Percentiles rank a stretch among this genome's conserved stretches.
Conservation (phyloP, 2,797 vertebrate species). For the Argentina silus region DNA sequence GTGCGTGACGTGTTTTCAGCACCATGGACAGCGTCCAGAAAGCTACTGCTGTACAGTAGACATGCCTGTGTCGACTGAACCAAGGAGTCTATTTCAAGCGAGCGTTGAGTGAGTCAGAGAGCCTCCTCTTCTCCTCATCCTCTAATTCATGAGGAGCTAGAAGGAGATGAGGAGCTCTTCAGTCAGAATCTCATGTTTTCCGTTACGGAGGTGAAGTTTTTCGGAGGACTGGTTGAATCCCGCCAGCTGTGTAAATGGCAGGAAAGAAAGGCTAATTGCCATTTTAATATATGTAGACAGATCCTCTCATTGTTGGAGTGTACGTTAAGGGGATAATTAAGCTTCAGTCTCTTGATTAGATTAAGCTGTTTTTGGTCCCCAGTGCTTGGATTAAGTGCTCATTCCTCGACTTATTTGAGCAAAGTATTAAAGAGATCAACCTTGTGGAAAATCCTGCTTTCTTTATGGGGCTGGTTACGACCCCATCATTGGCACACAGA, state of each 20-base stretch:
- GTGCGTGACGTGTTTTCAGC: not conserved
- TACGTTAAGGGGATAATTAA: constrained; percentile 76
- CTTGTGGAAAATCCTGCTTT: constrained; percentile 72
- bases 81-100: not conserved
- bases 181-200: constrained; percentile 43
- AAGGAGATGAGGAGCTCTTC: constrained; percentile 45
- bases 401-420: constrained; percentile 63
- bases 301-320: constrained; percentile 72
- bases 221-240: constrained; percentile 50
- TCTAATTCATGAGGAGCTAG: constrained; percentile 42
- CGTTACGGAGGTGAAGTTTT: constrained; percentile 47
- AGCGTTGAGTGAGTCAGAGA: not conserved
- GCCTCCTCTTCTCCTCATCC: constrained; percentile 26
- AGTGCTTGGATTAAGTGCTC: constrained; percentile 72
- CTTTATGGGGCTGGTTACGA: constrained; percentile 66
- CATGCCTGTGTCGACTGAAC: not conserved
- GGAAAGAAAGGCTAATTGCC: constrained; percentile 74
- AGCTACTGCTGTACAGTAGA: not conserved
- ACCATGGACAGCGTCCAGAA: constrained; percentile 11
- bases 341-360: constrained; percentile 76
- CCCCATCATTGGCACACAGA: constrained; percentile 63
- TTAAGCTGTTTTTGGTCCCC: constrained; percentile 73
- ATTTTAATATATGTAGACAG: constrained; percentile 72
- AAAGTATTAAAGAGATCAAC: constrained; percentile 73
- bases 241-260: constrained; percentile 69